Base-by-base conservation (phyloP, 2,113 vertebrate genomes). In the Ammospiza nelsoni region DNA sequence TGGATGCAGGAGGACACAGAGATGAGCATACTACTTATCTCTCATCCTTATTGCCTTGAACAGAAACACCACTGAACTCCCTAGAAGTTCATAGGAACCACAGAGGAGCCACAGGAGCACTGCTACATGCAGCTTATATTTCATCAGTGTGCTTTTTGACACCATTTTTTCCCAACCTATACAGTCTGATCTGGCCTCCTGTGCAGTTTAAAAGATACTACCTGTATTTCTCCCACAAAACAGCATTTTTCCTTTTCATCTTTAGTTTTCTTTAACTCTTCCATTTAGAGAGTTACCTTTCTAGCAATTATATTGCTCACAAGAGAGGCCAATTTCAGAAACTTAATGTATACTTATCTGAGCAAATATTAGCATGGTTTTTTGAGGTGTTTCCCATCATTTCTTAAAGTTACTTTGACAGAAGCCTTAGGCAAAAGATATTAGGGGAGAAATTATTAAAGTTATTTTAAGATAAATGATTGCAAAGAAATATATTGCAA, bases 361-460 rank as follows among this genome's bases (percentile, higher is more conserved):
- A 22, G 6, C 5, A 84, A 92, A 65, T 44, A 67, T 33, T 74
- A 84, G 29, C 10, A n/a, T 11, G 10, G 7, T 33, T 71, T 8
- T 46, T 83, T 54, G 13, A 15, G 5, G 3, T 0, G 4, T 24
- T 62, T 43, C 1, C 8, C 1, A 1, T 11, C 0, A n/a, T 46
- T 67, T 39, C 65, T 44, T 73, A 21, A 28, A 80, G 3, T 21
- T 62, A 52, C 18, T 63, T 59, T 81, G 63, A 69, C 20, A 83
- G n/a, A 86, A 69, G 12, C 2, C 29, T 74, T 84, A 74, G 33
- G n/a, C 11, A 80, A 69, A 77, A 89, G 35, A 1, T 48, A 4
- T 68, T 67, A 39, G 25, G 59, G 25, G n/a, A 77, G 2, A 35
- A 78, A 79, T 37, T 46, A 57, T 20, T 57, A 63, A 86, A 23